Evolutionary conservation across 2,113 vertebrate species (phyloP).

Genomic region (Eurystomus gularis): DNA sequence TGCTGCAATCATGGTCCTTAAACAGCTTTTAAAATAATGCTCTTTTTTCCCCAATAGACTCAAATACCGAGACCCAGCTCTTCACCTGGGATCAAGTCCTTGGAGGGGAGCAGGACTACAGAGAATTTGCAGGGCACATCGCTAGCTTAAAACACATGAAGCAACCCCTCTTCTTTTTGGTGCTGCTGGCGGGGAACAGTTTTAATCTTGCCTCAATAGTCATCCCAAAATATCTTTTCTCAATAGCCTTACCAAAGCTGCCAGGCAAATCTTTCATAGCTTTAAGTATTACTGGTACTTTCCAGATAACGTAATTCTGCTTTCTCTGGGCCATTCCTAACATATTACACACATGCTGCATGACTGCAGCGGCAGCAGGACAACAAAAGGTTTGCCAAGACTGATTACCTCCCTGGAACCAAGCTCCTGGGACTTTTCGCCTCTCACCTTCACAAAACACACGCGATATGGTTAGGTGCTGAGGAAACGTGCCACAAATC

Average conservation of each 20-base stretch:
- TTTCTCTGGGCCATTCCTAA: constrained; percentile 36
- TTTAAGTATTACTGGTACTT: constrained; percentile 29
- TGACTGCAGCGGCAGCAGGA: neutral
- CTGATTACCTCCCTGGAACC: neutral
- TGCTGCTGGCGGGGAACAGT: neutral
- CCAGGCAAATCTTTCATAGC: constrained; percentile 13
- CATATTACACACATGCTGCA: neutral
- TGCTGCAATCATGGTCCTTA: neutral
- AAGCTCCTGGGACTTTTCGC: neutral
- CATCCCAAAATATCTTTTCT: neutral
- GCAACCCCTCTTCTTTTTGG: neutral
- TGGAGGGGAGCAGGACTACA: neutral
- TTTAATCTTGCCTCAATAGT: neutral
- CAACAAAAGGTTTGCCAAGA: constrained; percentile 7
- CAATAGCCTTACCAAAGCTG: constrained; percentile 20
- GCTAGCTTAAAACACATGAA: neutral
- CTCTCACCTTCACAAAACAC: neutral
- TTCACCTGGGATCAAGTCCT: accelerated
- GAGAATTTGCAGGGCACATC: neutral
- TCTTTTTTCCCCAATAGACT: neutral
- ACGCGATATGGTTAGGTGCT: accelerated
- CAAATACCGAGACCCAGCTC: neutral
- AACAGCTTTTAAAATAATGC: neutral
- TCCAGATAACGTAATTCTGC: constrained; percentile 49
- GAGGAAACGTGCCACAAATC: neutral